These are phyloP conservation scores for Nothocercus nigrocapillus DNA, from an alignment of 2,113 vertebrate species.

Conservation along the genomic window DNA sequence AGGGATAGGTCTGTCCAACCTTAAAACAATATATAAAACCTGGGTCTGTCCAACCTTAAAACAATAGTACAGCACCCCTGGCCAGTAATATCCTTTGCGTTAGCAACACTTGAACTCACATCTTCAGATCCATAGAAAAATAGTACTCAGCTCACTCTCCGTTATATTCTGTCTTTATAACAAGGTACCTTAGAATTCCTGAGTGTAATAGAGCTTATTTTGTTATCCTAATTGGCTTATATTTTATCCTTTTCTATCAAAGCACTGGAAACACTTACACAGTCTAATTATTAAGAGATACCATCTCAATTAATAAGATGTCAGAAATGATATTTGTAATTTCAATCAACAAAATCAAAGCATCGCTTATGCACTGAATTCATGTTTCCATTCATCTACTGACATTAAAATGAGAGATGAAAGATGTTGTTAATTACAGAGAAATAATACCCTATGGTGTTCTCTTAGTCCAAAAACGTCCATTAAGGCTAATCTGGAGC, in stretches of 20 bases:
- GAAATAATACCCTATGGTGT: background rate
- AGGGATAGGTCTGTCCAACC: background rate
- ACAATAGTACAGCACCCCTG: background rate
- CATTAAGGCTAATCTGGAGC: background rate
- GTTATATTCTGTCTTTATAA: background rate
- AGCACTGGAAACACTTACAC: background rate
- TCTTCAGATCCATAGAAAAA: background rate
- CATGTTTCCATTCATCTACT: background rate
- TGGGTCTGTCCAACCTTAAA: background rate
- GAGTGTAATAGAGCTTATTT: background rate
- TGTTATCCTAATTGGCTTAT: background rate
- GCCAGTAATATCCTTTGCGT: background rate
- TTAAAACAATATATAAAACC: background rate
- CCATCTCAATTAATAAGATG: background rate
- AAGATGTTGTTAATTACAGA: background rate
- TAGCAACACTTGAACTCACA: background rate
- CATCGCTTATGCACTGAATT: background rate
- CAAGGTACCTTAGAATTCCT: background rate
- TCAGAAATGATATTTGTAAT: constrained; percentile 20
- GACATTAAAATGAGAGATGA: background rate
- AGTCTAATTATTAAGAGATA: background rate
- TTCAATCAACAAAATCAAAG: constrained; percentile 35
- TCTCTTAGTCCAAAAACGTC: background rate
- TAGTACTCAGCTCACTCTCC: background rate
- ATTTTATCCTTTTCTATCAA: constrained; percentile 4